Percentiles rank a stretch among this genome's conserved stretches.
Evolutionary conservation across 2,113 vertebrate genomes (phyloP).

Genomic region (Scortum barcoo): DNA sequence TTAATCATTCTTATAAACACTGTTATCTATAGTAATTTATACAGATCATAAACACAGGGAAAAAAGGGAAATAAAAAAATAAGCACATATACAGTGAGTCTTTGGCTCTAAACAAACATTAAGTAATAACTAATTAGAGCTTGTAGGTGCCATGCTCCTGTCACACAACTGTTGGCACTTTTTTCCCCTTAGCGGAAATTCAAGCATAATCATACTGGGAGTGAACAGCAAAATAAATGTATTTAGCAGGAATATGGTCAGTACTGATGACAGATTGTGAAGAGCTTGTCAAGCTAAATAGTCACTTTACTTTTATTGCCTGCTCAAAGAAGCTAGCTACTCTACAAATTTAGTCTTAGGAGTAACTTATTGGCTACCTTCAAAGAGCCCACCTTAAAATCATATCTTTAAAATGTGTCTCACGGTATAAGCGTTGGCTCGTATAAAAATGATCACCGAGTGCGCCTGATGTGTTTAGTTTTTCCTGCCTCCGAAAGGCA

Average conservation of each 20-base stretch:
- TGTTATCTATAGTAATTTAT: too few species aligned
- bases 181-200: background rate
- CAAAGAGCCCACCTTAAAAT: background rate
- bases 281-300: slow-evolving; percentile 1
- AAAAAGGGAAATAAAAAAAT: too few species aligned
- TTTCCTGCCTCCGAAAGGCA: background rate
- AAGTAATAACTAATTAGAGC: background rate
- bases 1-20: background rate
- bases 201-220: background rate
- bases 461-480: background rate
- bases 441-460: background rate
- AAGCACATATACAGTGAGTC: too few species aligned
- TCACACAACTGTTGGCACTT: too few species aligned
- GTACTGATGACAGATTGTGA: background rate
- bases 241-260: background rate
- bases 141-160: background rate
- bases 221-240: background rate
- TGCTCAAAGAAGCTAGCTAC: background rate
- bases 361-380: background rate
- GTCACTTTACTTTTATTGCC: background rate
- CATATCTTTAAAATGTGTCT: background rate
- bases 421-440: background rate
- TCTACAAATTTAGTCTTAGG: background rate
- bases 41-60: too few species aligned
- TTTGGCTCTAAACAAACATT: too few species aligned